Base-by-base conservation (phyloP, 2,888 invertebrate species). In the Lissocephala sabroskyi region DNA sequence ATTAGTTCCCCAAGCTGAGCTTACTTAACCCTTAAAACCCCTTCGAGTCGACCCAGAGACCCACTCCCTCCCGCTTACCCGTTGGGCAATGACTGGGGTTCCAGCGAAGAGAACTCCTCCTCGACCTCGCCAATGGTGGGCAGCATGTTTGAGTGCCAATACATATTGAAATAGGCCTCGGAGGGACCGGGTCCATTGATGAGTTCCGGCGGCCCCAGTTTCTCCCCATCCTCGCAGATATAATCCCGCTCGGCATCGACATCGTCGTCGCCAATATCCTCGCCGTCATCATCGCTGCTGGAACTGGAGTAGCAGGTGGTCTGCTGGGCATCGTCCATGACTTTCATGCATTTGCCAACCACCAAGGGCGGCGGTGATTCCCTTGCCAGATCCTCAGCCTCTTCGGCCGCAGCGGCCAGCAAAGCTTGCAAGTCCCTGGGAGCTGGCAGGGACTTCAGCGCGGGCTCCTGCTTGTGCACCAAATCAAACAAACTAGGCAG, bases 401-500 rank as follows among this genome's bases (percentile, higher is more conserved):
- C 77, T 6, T 62, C 59, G 11, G 66, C 55, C 0, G 35, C 70
- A 5, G 70, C 70, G 2, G 73, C 66, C 29, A 71, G 26, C 0
- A 76, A 26, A 1, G 74, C 59, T 0, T 53, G 39, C 1, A 67
- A 64, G 17, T 59, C 75, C 3, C 66, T 49, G 1, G 3, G 18
- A 23, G 19, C n/a, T 1, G 37, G 18, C 3, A 7, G 11, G 1
- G 26, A 17, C n/a, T 59, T 59, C 0, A 50, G 32, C 0, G 51
- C 40, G 0, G 26, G 29, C 3, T 50, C 81, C 32, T 86, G 86
- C 78, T 91, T 91, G 7, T 91, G 90, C 17, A 92, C 89, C 79
- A 91, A 89, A 83, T 92, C 91, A 49, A 92, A 91, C 4, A 92
- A 84, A 40, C 92, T 87, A 10, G 91, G 92, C 55, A 91, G 26